Evolutionary conservation across 2,888 invertebrate species (phyloP).

Genomic region (Clostera curtula): DNA sequence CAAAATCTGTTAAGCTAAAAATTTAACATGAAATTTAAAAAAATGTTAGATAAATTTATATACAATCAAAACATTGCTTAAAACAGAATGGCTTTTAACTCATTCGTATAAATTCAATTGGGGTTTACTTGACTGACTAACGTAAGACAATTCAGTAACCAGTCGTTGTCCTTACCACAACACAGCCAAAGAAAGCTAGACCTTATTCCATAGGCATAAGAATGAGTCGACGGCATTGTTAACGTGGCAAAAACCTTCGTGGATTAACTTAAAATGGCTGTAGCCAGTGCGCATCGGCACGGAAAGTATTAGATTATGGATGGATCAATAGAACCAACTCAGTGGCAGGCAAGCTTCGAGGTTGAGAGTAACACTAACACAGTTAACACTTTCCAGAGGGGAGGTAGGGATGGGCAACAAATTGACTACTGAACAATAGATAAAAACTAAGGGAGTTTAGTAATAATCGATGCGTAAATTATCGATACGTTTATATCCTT

Average conservation of each 20-base stretch:
- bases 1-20: too few relatives aligned
- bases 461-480: too few relatives aligned
- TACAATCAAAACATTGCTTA: slow-evolving; percentile 13
- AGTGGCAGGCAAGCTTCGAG: slow-evolving; percentile 20
- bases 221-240: neutral
- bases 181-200: slow-evolving; percentile 2
- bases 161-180: neutral
- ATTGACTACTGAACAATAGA: too few relatives aligned
- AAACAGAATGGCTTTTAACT: slow-evolving; percentile 15
- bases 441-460: too few relatives aligned
- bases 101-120: slow-evolving; percentile 25
- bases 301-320: slow-evolving; percentile 38
- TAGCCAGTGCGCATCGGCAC: slow-evolving; percentile 22
- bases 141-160: slow-evolving; percentile 13
- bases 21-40: neutral
- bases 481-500: too few relatives aligned
- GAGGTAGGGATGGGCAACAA: too few relatives aligned
- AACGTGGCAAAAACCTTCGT: slow-evolving; percentile 5
- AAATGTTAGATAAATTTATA: slow-evolving; percentile 2
- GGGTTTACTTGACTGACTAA: slow-evolving; percentile 20
- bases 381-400: slow-evolving; percentile 4
- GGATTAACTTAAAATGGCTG: slow-evolving; percentile 21
- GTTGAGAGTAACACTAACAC: slow-evolving; percentile 15
- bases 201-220: neutral
- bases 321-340: slow-evolving; percentile 27